Evolutionary conservation across 1,140 invertebrate species (phyloP).

Genomic region (Camponotus pennsylvanicus): DNA sequence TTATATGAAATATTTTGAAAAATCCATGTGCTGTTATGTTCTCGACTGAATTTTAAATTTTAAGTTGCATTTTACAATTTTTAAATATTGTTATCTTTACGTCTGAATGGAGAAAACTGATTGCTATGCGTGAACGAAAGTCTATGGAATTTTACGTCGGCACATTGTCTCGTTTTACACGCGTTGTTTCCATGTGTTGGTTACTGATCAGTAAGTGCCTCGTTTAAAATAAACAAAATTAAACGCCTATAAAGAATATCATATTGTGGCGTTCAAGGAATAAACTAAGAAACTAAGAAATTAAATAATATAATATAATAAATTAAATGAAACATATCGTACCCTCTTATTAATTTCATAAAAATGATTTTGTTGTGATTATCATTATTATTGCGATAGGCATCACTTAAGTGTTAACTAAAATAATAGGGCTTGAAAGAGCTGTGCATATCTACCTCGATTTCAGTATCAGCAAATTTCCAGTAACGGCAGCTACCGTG

Average conservation of each 20-base stretch:
- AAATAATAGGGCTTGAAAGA: not conserved
- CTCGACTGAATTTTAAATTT: not conserved
- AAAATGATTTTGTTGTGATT: not conserved
- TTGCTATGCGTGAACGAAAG: not conserved
- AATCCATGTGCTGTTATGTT: not conserved
- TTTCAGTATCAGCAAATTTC: constrained; percentile 72
- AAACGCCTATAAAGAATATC: not conserved
- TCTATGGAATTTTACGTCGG: not conserved
- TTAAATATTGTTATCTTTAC: not conserved
- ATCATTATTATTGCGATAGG: not conserved
- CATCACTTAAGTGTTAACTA: not conserved
- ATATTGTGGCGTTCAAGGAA: not conserved
- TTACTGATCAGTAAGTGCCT: constrained; percentile 16
- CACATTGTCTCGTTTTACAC: constrained; percentile 14
- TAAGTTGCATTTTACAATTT: not conserved
- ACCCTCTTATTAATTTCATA: not conserved
- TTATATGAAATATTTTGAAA: not conserved
- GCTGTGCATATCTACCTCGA: constrained; percentile 26
- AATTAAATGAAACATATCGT: constrained; percentile 1
- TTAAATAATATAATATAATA: too few relatives aligned
- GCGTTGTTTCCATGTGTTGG: not conserved
- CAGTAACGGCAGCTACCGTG: constrained; percentile 78
- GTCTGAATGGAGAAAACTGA: not conserved
- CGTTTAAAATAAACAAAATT: not conserved
- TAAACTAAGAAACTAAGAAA: too few relatives aligned